phyloP scores from a whole-genome alignment of 2,888 invertebrate species.

The Steromphala cineraria region DNA sequence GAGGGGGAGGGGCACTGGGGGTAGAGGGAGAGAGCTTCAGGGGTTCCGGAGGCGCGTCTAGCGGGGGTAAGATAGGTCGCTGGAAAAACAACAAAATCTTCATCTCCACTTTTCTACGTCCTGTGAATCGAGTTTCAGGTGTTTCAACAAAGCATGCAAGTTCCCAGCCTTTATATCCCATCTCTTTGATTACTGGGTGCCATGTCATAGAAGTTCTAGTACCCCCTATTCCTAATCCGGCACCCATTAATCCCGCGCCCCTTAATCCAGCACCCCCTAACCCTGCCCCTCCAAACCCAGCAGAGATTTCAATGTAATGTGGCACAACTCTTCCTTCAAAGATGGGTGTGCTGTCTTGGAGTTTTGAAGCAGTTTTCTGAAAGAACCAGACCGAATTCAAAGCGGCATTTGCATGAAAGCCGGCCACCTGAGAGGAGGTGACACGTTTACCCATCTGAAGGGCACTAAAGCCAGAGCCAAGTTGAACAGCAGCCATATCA shows the following conservation, averaged over 20 bases:
- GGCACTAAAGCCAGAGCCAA: neutral
- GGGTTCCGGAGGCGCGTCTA: neutral
- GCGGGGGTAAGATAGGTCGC: conserved; percentile 29
- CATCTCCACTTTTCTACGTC: conserved; percentile 30
- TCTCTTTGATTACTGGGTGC: conserved; percentile 62
- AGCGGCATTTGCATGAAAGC: conserved; percentile 16
- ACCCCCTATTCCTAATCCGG: conserved; percentile 37
- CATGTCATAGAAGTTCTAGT: conserved; percentile 45
- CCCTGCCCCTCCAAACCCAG: conserved; percentile 39
- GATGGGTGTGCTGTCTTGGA: conserved; percentile 60
- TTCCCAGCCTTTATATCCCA: conserved; percentile 70
- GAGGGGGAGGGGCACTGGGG: neutral
- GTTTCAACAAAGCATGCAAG: conserved; percentile 62
- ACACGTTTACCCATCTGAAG: too few species aligned
- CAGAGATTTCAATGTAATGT: conserved; percentile 53
- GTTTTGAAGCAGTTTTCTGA: conserved; percentile 62
- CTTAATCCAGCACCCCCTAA: too few species aligned
- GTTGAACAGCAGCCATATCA: conserved; percentile 38
- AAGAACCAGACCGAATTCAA: conserved; percentile 69
- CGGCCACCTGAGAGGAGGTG: neutral
- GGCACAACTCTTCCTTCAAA: conserved; percentile 69
- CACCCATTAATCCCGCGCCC: conserved; percentile 12
- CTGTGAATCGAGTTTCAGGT: conserved; percentile 38
- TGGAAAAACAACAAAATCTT: conserved; percentile 59
- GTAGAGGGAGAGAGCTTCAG: neutral